These are phyloP conservation scores for Sebastes trivittatus DNA, from an alignment of 2,797 vertebrate species.

Conservation along the genomic window DNA sequence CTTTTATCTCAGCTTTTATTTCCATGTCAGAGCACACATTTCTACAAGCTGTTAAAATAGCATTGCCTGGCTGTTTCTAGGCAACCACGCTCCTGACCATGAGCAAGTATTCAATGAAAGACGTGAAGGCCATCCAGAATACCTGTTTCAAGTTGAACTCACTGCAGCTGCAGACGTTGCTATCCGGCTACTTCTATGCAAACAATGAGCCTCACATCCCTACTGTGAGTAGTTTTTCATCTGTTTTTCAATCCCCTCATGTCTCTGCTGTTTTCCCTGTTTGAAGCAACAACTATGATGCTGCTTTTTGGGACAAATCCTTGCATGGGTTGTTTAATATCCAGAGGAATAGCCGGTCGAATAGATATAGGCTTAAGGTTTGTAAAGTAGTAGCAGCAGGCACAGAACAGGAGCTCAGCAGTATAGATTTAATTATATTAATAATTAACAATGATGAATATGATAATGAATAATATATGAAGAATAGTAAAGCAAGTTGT, in stretches of 20 bases:
- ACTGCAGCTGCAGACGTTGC: conserved; percentile 87
- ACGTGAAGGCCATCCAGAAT: conserved; percentile 87
- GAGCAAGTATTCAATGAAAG: conserved; percentile 89
- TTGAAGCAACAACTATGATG: neutral
- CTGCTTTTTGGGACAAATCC: neutral
- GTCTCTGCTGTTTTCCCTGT: neutral
- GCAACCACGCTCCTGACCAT: conserved; percentile 93
- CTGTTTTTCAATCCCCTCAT: neutral
- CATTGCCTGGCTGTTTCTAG: conserved; percentile 73
- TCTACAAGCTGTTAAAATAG: conserved; percentile 41
- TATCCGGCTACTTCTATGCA: conserved; percentile 89
- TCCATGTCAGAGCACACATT: neutral
- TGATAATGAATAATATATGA: conserved; percentile 51
- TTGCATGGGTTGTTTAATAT: neutral
- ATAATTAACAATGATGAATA: conserved; percentile 58
- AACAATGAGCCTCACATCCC: conserved; percentile 89
- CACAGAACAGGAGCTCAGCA: neutral
- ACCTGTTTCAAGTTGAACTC: conserved; percentile 96
- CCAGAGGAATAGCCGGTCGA: neutral
- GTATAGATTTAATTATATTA: conserved; percentile 37
- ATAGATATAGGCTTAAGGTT: neutral
- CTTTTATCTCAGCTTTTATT: conserved; percentile 10
- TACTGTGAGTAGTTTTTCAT: conserved; percentile 79
- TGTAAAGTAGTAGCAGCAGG: neutral
- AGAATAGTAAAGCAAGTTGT: conserved; percentile 29